Percentiles rank a stretch among this genome's conserved stretches.
Evolutionary conservation across 2,888 invertebrate genomes (phyloP).

Genomic region (Pseudococcus viburni): DNA sequence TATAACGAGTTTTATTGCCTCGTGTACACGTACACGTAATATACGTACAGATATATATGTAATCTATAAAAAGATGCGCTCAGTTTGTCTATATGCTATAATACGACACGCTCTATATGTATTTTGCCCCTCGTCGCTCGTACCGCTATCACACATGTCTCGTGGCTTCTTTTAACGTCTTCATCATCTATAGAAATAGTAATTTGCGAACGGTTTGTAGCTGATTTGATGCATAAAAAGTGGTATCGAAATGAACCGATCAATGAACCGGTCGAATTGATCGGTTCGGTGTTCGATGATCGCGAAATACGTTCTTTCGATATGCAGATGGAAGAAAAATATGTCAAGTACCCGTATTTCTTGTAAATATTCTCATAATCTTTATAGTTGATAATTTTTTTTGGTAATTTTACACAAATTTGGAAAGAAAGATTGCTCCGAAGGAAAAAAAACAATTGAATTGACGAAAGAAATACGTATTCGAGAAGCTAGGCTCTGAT

Average conservation of each 20-base stretch:
- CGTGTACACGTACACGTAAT: not conserved
- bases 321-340: too few relatives aligned
- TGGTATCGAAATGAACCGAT: not conserved
- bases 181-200: not conserved
- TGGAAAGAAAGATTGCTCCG: too few relatives aligned
- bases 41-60: not conserved
- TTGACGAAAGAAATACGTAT: too few relatives aligned
- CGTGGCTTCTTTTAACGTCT: not conserved
- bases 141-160: not conserved
- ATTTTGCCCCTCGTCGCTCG: not conserved
- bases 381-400: too few relatives aligned
- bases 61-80: not conserved
- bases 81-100: not conserved
- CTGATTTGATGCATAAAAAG: not conserved
- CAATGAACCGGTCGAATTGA: not conserved
- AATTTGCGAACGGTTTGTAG: not conserved
- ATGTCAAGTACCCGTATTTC: too few relatives aligned
- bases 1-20: constrained; percentile 22
- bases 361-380: too few relatives aligned
- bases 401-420: too few relatives aligned
- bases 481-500: too few relatives aligned
- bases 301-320: not conserved
- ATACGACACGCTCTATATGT: constrained; percentile 25
- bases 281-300: not conserved
- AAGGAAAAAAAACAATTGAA: too few relatives aligned